These are phyloP conservation scores for Drosophila anomalipes DNA, from an alignment of 2,888 invertebrate species.

Conservation along the genomic window DNA sequence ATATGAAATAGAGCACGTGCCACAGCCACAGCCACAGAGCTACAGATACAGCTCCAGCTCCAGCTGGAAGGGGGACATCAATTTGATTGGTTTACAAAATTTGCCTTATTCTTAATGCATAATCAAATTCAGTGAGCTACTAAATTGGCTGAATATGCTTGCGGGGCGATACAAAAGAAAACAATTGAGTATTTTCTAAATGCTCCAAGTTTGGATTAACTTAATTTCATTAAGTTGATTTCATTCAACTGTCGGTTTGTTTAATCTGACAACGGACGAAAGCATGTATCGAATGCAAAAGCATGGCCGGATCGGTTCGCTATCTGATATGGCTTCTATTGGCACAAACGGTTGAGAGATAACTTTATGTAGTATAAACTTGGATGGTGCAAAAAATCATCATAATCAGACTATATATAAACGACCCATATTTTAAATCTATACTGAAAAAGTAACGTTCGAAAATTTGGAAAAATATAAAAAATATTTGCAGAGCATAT, in stretches of 20 bases:
- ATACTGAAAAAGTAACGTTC: no score
- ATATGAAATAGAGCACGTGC: constrained; percentile 67
- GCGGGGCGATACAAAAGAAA: neutral
- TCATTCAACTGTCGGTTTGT: neutral
- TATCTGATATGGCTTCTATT: neutral
- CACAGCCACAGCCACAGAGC: constrained; percentile 24
- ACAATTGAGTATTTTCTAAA: constrained; percentile 20
- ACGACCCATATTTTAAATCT: neutral
- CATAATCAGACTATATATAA: neutral
- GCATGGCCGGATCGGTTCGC: neutral
- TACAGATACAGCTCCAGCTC: neutral
- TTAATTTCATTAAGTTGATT: constrained; percentile 24
- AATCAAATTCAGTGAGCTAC: constrained; percentile 48
- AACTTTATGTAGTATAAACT: neutral
- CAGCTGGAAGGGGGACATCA: constrained; percentile 27
- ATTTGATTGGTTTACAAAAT: constrained; percentile 55
- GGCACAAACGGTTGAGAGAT: neutral
- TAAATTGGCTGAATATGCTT: constrained; percentile 18
- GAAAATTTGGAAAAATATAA: no score
- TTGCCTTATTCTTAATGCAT: constrained; percentile 52
- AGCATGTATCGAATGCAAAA: neutral
- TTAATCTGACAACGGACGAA: neutral
- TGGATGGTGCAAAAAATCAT: neutral
- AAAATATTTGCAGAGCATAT: no score
- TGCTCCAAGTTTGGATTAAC: neutral